These are phyloP conservation scores for Caenorhabditis sp. DNA, from an alignment of 2,888 invertebrate genomes.

Conservation along the genomic window DNA sequence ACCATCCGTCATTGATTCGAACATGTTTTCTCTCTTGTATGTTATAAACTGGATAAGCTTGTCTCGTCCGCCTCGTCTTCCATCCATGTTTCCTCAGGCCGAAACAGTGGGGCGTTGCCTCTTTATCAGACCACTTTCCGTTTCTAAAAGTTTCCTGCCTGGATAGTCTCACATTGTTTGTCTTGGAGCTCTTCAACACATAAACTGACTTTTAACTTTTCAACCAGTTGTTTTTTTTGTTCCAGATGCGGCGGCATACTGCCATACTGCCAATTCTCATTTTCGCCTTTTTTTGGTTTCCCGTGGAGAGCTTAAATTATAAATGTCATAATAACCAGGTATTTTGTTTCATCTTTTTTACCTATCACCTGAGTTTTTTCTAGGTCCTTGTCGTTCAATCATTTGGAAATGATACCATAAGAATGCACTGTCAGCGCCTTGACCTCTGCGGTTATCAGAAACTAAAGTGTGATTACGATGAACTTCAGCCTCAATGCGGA, in stretches of 20 bases:
- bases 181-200: neutral
- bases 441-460: constrained; percentile 80
- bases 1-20: constrained; percentile 28
- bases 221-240: constrained; percentile 2
- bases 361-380: too few relatives aligned
- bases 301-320: constrained; percentile 63
- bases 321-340: constrained; percentile 74
- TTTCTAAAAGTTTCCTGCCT: constrained; percentile 2
- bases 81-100: constrained; percentile 30
- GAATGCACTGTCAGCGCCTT: constrained; percentile 82
- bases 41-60: constrained; percentile 68
- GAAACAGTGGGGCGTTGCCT: constrained; percentile 40
- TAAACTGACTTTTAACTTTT: neutral
- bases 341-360: neutral
- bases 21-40: constrained; percentile 54
- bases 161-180: neutral
- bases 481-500: constrained; percentile 80
- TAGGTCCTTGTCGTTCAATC: constrained; percentile 80
- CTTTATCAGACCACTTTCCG: constrained; percentile 15
- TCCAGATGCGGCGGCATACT: constrained; percentile 68
- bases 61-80: constrained; percentile 35
- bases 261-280: constrained; percentile 61
- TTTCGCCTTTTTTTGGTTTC: constrained; percentile 30
- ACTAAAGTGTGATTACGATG: constrained; percentile 81
- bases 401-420: constrained; percentile 83